Base-by-base conservation (phyloP, 2,888 invertebrate genomes). In the Microctonus brassicae region DNA sequence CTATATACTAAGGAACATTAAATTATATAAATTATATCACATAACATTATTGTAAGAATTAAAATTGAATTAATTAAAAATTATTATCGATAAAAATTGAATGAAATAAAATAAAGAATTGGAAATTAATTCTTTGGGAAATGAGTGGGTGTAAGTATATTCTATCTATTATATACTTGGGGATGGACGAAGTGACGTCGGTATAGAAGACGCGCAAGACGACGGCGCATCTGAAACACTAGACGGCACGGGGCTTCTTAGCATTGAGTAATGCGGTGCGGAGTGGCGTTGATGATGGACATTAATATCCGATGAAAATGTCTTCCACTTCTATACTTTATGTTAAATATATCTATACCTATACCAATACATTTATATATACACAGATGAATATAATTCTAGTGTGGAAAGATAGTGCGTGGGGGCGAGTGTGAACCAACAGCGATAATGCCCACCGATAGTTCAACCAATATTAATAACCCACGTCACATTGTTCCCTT, bases 261-360 rank as follows among this genome's bases (percentile, higher is more conserved):
- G 79, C 84, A 84, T 85, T 85, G 85, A 85, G 79, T 85, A 84
- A 85, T 85, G 83, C 82, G 80, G 84, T 85, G 83, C 77, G 81
- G 85, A 85, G 83, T 84, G 83, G 79, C 79, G 76, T 81, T 83
- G 84, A 86, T 82, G 85, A 85, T 80, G 78, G 72, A 62, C 86
- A 86, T 86, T 84, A 84, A 86, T 86, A 85, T 73, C 81, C 83
- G 82, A 84, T 85, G 84, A 85, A 85, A 86, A 84, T 84, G 84
- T 84, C 84, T 84, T 83, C 81, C 78, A 17, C 42, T 60, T 22
- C 29, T 60, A 17, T 34, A 39, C 24, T n/a, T 17, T 17, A 47
- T 47, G 47, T 47, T 47, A 3, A 0, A 17, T n/a, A 29, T 17
- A 47, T 17, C n/a, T n/a, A n/a, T n/a, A n/a, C n/a, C n/a, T n/a